A percentile compares a stretch with the other conserved stretches of the same genome.
Evolutionary conservation across 2,797 vertebrate species (phyloP).

Genomic region (Pipistrellus kuhlii): DNA sequence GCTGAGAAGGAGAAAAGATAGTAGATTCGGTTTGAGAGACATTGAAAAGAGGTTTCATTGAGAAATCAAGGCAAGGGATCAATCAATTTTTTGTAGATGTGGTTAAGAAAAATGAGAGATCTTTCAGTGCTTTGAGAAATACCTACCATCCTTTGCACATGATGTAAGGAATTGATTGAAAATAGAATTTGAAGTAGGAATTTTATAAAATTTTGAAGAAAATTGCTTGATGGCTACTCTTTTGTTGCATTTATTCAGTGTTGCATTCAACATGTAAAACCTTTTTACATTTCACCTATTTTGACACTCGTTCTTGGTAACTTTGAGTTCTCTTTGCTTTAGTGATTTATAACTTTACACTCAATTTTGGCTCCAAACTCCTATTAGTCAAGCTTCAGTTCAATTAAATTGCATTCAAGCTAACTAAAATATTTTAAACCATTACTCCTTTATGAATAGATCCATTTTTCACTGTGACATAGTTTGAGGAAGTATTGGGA

Average conservation of each 20-base stretch:
- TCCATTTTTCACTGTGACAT: conserved; percentile 1
- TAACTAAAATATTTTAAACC: conserved; percentile 42
- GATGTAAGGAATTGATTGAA: not conserved
- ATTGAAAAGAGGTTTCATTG: not conserved
- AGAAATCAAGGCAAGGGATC: not conserved
- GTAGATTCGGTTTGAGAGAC: not conserved
- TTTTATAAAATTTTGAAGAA: conserved; percentile 32
- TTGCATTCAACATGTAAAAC: not conserved
- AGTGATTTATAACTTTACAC: not conserved
- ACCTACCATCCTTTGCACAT: not conserved
- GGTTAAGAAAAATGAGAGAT: not conserved
- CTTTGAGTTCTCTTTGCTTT: not conserved
- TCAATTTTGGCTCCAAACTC: conserved; percentile 37
- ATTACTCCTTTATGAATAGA: not conserved
- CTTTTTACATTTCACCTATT: not conserved
- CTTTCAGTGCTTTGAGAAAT: not conserved
- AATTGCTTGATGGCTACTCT: not conserved
- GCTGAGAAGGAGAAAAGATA: not conserved
- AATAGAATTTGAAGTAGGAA: conserved; percentile 7
- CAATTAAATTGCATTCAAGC: not conserved
- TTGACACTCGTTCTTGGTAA: not conserved
- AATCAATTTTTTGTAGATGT: not conserved
- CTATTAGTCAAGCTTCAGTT: conserved; percentile 40
- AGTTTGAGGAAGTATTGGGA: not conserved
- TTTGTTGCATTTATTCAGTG: conserved; percentile 21